A percentile compares a stretch with the other conserved stretches of the same genome.
Evolutionary conservation across 1,140 invertebrate species (phyloP).

Genomic region (Trialeurodes vaporariorum): DNA sequence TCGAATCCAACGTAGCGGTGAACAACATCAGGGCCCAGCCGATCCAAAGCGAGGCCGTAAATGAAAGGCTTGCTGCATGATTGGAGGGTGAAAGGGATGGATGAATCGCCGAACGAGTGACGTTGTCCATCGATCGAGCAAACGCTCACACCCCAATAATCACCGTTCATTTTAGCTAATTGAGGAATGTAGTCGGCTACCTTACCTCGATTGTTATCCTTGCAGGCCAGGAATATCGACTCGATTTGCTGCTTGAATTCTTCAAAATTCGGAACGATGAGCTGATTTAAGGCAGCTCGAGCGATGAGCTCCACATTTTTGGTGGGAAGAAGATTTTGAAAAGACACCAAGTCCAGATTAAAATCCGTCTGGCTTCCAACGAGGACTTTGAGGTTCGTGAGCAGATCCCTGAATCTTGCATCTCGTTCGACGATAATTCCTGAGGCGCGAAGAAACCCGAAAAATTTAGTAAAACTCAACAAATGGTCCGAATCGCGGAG

Average conservation of each 20-base stretch:
- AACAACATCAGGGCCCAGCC: slow-evolving; percentile 75
- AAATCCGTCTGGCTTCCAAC: background rate
- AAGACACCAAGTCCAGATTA: background rate
- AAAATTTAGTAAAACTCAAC: background rate
- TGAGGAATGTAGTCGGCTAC: slow-evolving; percentile 90
- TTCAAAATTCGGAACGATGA: background rate
- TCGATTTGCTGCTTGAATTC: background rate
- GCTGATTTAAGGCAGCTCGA: background rate
- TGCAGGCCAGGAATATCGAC: background rate
- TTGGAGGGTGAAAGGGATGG: slow-evolving; percentile 87
- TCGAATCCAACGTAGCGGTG: slow-evolving; percentile 91
- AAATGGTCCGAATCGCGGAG: background rate
- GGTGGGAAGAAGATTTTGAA: background rate
- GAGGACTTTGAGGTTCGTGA: background rate
- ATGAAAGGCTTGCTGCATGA: slow-evolving; percentile 90
- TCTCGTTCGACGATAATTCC: background rate
- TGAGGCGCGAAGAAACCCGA: background rate
- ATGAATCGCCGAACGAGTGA: slow-evolving; percentile 84
- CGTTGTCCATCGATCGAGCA: slow-evolving; percentile 90
- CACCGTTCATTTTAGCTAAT: slow-evolving; percentile 71
- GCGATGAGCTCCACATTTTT: background rate
- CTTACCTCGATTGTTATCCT: slow-evolving; percentile 26
- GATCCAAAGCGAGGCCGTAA: slow-evolving; percentile 86
- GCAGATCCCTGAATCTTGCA: background rate
- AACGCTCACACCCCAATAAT: slow-evolving; percentile 81